phyloP scores from a whole-genome alignment of 2,113 vertebrate species.

The Rattus norvegicus region DNA sequence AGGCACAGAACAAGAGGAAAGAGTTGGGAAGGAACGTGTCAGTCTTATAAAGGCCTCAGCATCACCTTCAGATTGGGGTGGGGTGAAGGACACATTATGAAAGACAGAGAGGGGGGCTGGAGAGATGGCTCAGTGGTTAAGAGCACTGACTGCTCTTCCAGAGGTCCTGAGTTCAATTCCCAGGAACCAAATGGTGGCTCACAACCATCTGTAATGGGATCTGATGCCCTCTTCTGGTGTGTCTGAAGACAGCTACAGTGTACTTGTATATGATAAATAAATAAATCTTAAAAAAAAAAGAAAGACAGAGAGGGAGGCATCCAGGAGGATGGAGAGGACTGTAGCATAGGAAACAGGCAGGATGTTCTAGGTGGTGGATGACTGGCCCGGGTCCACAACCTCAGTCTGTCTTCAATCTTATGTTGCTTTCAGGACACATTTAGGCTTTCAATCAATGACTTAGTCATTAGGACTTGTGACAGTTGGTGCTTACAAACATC shows the following conservation, averaged over 20 bases:
- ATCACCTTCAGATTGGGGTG: background rate
- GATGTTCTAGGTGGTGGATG: background rate
- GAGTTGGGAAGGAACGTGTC: background rate
- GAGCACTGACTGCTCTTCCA: too few relatives aligned
- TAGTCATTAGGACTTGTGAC: background rate
- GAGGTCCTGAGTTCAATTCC: too few relatives aligned
- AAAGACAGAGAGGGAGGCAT: background rate
- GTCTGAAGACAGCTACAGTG: too few relatives aligned
- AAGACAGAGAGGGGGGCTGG: background rate
- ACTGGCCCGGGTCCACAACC: background rate
- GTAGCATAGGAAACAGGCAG: background rate
- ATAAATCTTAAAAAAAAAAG: too few relatives aligned
- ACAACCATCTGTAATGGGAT: too few relatives aligned
- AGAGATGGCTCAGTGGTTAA: background rate
- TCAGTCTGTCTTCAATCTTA: background rate
- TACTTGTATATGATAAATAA: too few relatives aligned
- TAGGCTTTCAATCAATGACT: background rate
- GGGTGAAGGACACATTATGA: background rate
- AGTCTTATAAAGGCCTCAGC: background rate
- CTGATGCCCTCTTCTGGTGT: too few relatives aligned
- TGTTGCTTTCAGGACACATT: background rate
- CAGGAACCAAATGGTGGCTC: too few relatives aligned
- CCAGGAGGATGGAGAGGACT: background rate
- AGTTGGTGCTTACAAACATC: background rate
- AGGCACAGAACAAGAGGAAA: constrained; percentile 4